phyloP scores from a whole-genome alignment of 2,797 vertebrate species.

The Neoniphon sammara region DNA sequence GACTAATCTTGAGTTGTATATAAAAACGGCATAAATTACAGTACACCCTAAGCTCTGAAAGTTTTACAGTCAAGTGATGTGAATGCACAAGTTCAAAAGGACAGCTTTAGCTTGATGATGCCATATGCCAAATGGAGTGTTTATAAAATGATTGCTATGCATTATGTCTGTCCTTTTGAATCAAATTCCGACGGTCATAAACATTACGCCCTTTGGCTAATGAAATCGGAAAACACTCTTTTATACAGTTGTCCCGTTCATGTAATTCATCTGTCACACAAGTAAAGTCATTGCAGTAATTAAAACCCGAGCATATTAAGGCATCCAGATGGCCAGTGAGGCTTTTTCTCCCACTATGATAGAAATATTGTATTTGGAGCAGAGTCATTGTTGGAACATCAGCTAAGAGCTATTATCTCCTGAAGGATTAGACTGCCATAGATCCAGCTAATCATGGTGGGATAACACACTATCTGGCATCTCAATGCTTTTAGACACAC shows the following conservation, averaged over 20 bases:
- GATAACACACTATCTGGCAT: slow-evolving; percentile 71
- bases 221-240: slow-evolving; percentile 65
- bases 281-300: slow-evolving; percentile 74
- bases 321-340: slow-evolving; percentile 77
- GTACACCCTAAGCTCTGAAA: slow-evolving; percentile 23
- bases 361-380: slow-evolving; percentile 78
- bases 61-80: slow-evolving; percentile 38
- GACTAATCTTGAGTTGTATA: slow-evolving; percentile 30
- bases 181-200: slow-evolving; percentile 61
- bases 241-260: slow-evolving; percentile 62
- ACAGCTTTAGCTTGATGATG: slow-evolving; percentile 46
- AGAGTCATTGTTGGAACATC: slow-evolving; percentile 75
- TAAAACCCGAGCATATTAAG: slow-evolving; percentile 72
- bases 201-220: slow-evolving; percentile 66
- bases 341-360: slow-evolving; percentile 46
- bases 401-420: slow-evolving; percentile 77
- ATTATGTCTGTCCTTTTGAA: slow-evolving; percentile 58
- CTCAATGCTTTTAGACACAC: slow-evolving; percentile 43
- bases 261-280: slow-evolving; percentile 74
- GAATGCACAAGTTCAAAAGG: slow-evolving; percentile 61
- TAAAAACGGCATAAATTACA: slow-evolving; percentile 32
- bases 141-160: slow-evolving; percentile 49
- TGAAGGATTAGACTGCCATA: slow-evolving; percentile 76
- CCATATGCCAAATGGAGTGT: slow-evolving; percentile 63
- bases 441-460: slow-evolving; percentile 75